These are phyloP conservation scores for Psittacula cyanocephala DNA, from an alignment of 2,113 vertebrate genomes.

Conservation along the genomic window DNA sequence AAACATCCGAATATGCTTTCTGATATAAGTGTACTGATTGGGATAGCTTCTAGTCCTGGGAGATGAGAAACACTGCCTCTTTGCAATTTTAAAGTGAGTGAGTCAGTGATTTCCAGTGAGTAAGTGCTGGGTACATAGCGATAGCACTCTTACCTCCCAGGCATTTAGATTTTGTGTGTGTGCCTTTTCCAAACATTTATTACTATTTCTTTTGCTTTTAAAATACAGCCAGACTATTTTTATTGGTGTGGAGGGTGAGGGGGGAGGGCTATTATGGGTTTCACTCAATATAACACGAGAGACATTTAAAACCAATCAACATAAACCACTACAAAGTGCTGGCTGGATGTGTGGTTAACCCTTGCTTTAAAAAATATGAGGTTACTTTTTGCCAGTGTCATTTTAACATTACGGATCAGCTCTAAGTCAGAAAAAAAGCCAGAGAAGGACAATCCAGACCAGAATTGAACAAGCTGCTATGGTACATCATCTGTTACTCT, in stretches of 20 bases:
- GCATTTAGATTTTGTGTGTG: neutral
- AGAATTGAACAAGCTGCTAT: neutral
- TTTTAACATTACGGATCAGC: neutral
- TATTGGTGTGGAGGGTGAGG: neutral
- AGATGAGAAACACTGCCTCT: neutral
- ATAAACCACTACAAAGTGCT: neutral
- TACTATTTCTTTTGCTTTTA: neutral
- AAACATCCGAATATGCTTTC: neutral
- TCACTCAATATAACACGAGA: neutral
- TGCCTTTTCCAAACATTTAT: neutral
- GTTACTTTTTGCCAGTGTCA: neutral
- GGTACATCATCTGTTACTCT: neutral
- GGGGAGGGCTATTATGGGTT: neutral
- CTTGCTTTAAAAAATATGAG: neutral
- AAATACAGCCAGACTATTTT: neutral
- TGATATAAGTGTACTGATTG: neutral
- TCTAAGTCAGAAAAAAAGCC: neutral
- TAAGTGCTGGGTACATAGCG: fast-evolving
- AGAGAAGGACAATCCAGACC: neutral
- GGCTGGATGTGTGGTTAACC: neutral
- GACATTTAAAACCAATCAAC: neutral
- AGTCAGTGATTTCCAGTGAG: neutral
- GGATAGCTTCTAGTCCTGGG: neutral
- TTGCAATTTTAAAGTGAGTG: neutral
- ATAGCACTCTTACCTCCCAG: neutral